phyloP scores from a whole-genome alignment of 2,888 invertebrate genomes.

The Lottia gigantea region DNA sequence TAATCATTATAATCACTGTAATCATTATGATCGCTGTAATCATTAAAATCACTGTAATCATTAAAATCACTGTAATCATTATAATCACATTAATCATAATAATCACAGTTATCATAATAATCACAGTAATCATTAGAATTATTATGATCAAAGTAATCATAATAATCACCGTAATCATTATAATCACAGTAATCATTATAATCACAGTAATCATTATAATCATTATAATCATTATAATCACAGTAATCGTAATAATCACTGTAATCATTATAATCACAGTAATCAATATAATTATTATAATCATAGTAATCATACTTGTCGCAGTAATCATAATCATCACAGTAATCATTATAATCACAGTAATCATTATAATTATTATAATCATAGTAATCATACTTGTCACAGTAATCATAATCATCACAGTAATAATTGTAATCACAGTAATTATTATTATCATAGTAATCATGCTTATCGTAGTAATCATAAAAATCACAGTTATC shows the following conservation, averaged over 20 bases:
- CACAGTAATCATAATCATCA: slow-evolving; percentile 8
- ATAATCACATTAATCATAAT: too few relatives aligned
- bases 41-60: too few relatives aligned
- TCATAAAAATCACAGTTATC: too few relatives aligned
- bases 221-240: slow-evolving; percentile 7
- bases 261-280: not conserved
- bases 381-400: slow-evolving; percentile 16
- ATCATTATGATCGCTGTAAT: too few relatives aligned
- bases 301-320: slow-evolving; percentile 14
- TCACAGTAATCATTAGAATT: too few relatives aligned
- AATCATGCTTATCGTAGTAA: not conserved
- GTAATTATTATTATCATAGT: slow-evolving; percentile 2
- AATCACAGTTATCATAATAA: too few relatives aligned
- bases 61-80: too few relatives aligned
- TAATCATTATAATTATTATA: slow-evolving; percentile 7
- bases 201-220: not conserved
- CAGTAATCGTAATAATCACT: not conserved
- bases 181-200: not conserved
- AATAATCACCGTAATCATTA: too few relatives aligned
- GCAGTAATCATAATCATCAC: not conserved
- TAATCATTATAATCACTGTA: too few relatives aligned
- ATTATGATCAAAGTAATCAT: too few relatives aligned
- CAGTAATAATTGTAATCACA: not conserved
- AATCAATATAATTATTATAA: not conserved
- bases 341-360: slow-evolving; percentile 13